These are phyloP conservation scores for Ceratoteleas bidentatus DNA, from an alignment of 1,140 invertebrate species.

Conservation along the genomic window DNA sequence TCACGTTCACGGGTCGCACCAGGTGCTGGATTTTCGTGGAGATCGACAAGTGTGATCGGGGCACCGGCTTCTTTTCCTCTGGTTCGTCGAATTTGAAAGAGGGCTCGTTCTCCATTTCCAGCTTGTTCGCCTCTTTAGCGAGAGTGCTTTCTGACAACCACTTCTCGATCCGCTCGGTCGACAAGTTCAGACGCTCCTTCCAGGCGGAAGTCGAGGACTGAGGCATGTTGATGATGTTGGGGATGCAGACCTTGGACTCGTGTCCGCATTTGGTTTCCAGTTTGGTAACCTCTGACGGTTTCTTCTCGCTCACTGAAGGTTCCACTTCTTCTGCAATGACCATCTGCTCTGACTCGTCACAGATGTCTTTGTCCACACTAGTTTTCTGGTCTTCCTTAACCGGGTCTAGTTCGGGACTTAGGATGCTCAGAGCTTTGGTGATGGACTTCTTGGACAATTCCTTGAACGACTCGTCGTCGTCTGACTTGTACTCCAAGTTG, in stretches of 20 bases:
- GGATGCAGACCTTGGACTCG: constrained; percentile 57
- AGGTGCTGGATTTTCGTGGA: constrained; percentile 79
- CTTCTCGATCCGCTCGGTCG: constrained; percentile 87
- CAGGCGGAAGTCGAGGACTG: constrained; percentile 72
- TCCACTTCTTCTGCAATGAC: neutral
- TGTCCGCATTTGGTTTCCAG: constrained; percentile 69
- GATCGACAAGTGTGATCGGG: constrained; percentile 75
- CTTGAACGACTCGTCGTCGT: constrained; percentile 82
- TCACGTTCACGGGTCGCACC: constrained; percentile 79
- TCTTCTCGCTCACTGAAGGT: constrained; percentile 10
- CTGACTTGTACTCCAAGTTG: constrained; percentile 71
- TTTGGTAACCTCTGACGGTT: constrained; percentile 6
- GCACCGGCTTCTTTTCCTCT: constrained; percentile 69
- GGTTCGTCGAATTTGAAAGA: constrained; percentile 72
- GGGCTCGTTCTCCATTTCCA: constrained; percentile 79
- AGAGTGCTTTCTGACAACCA: constrained; percentile 86
- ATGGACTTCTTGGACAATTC: constrained; percentile 80
- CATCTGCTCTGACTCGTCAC: neutral
- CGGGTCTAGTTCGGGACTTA: constrained; percentile 16
- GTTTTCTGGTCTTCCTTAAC: constrained; percentile 4
- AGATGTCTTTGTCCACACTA: constrained; percentile 13
- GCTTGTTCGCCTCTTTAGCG: constrained; percentile 82
- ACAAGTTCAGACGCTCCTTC: constrained; percentile 87
- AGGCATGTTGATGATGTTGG: constrained; percentile 74
- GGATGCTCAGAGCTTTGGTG: constrained; percentile 69